Base-by-base conservation (phyloP, 2,888 invertebrate genomes). In the Bibio marci region DNA sequence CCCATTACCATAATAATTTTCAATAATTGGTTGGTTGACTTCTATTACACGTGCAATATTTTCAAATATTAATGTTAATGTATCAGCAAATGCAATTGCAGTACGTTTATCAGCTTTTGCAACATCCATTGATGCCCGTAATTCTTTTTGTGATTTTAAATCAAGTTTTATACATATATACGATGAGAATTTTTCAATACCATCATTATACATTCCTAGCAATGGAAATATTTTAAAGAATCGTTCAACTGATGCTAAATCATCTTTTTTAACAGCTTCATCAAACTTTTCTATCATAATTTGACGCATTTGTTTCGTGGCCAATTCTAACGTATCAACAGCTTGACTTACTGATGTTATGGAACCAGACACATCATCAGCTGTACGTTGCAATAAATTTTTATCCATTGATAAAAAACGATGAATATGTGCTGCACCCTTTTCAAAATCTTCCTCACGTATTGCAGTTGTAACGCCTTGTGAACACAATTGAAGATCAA, bases 201-300 rank as follows among this genome's bases (percentile, higher is more conserved):
- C 97, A 49, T 87, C 85, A 30, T 81, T 76, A 44, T 94, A 86
- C 62, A 87, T 80, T 14, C 90, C 90, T 8, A 99, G 67, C 43
- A 95, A 67, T 0, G 98, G 97, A 62, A 95, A 98, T 52, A 98
- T 78, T 62, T 95, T 95, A 59, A 97, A 97, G 56, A 95, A 87
- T 40, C 95, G 67, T 57, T 95, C 92, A 14, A 95, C 85, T 0
- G 85, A 82, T 0, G 83, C 81, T 31, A 87, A 70, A 58, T 97
- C 94, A 50, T 86, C 85, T 37, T 74, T 76, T 40, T 75, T 73
- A 0, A 94, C 83, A 4, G 97, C 90, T 53, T 91, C 90, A 50
- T 91, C 87, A 57, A 97, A 94, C 55, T 87, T 79, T 38, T 69
- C 71, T 35, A 74, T 73, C 2, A 90, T 73, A 41, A 85, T 76